Evolutionary conservation across 1,140 invertebrate genomes (phyloP), one percentile per base, ranked within the genome.

Genomic region (Dreissena polymorpha): DNA sequence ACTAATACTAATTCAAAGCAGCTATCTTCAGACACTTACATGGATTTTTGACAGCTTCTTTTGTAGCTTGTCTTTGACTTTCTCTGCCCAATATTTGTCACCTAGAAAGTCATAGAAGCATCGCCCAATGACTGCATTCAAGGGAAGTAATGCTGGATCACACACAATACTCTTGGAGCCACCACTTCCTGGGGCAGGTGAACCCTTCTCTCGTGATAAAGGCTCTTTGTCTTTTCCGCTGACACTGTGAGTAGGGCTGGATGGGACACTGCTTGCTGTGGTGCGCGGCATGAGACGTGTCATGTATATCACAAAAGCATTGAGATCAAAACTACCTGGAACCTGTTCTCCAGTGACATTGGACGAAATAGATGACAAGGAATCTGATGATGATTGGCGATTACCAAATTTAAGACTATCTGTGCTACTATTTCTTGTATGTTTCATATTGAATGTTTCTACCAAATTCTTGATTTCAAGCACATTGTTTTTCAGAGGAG

Each of bases 1-100:
- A 2, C 2, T 39, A 5, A 39, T 5, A 39, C 39, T 39, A 39
- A 39, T 39, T 39, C 21, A 60, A 6, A 60, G 57, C 57, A 18
- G 57, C 2, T 5, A 60, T 23, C 57, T 60, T 60, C 57, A 60
- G 57, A 60, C 21, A 91, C 92, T 90, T 88, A 94, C 95, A 93
- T 96, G 96, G 87, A 98, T 97, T 78, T 96, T 96, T 85, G 95
- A 95, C 0, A 98, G 93, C 94, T 98, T 98, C 86, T 95, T 95
- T 92, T 98, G 97, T 88, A 98, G 95, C 88, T 96, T 96, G 25
- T 96, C 95, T 74, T 90, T 90, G 10, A 95, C 93, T 86, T 93
- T 92, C 51, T 94, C 94, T 14, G 91, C 94, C 91, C 95, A 95
- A 49, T 94, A 94, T 55, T 94, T 93, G 87, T 95, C 94, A 74